These are phyloP conservation scores for Coelopa pilipes DNA, from an alignment of 2,888 invertebrate species.

Conservation along the genomic window DNA sequence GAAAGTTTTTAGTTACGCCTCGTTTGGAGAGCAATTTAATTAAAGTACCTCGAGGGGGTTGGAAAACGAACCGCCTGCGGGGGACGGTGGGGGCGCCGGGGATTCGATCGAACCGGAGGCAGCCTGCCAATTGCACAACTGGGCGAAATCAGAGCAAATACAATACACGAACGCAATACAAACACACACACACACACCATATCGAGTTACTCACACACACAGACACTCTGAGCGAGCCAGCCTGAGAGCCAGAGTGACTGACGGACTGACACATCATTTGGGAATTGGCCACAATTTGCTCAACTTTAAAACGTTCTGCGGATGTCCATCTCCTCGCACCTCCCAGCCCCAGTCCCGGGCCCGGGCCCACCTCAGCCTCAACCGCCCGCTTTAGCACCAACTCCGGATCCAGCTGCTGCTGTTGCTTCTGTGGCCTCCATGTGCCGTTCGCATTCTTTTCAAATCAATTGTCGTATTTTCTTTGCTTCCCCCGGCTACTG, in stretches of 20 bases:
- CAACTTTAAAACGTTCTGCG: conserved; percentile 10
- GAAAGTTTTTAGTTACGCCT: conserved; percentile 23
- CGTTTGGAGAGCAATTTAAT: conserved; percentile 28
- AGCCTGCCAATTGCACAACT: conserved; percentile 25
- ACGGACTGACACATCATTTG: conserved; percentile 13
- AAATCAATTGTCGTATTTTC: conserved; percentile 24
- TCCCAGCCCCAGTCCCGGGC: background rate
- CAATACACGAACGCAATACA: background rate
- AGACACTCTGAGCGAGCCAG: background rate
- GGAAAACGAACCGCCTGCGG: background rate
- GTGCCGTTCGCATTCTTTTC: conserved; percentile 15
- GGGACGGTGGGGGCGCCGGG: background rate
- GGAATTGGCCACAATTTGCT: conserved; percentile 28
- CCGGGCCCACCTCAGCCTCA: too few relatives aligned
- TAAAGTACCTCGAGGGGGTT: conserved; percentile 14
- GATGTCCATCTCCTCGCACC: too few relatives aligned
- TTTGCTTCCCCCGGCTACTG: background rate
- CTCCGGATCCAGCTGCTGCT: too few relatives aligned
- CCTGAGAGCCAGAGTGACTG: background rate
- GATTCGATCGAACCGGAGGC: background rate
- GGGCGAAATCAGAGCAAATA: conserved; percentile 18
- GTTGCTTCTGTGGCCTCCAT: background rate
- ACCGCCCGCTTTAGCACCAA: too few relatives aligned
- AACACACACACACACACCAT: background rate
- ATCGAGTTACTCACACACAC: background rate